Percentiles rank a stretch among this genome's conserved stretches.
These are phyloP conservation scores for Temnothorax unifasciatus DNA, from an alignment of 2,888 invertebrate genomes.

Conservation along the genomic window DNA sequence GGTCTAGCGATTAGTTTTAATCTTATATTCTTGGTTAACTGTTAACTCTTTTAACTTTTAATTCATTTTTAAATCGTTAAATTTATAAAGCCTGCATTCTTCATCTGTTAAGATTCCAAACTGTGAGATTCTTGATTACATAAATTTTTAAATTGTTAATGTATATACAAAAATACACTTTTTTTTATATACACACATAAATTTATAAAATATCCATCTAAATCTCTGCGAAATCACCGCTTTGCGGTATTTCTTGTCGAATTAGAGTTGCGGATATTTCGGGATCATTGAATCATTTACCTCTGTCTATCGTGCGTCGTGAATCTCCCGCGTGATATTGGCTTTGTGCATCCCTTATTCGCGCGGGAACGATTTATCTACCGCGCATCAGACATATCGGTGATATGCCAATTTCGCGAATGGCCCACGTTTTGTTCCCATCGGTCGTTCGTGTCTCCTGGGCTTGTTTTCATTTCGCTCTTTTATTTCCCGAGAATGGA, in stretches of 20 bases:
- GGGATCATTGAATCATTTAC: slow-evolving; percentile 46
- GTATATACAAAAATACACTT: background rate
- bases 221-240: background rate
- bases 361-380: slow-evolving; percentile 69
- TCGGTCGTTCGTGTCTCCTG: slow-evolving; percentile 44
- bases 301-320: slow-evolving; percentile 43
- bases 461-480: slow-evolving; percentile 16
- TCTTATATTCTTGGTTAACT: too few species aligned
- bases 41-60: background rate
- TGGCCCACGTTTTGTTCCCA: slow-evolving; percentile 53
- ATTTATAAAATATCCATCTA: background rate
- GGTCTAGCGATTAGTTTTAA: too few species aligned
- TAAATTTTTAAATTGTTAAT: background rate
- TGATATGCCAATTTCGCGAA: slow-evolving; percentile 67
- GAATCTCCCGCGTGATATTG: slow-evolving; percentile 81
- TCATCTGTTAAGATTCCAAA: background rate
- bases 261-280: slow-evolving; percentile 56
- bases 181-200: background rate
- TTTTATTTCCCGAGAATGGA: slow-evolving; percentile 24
- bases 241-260: background rate
- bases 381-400: slow-evolving; percentile 60
- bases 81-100: background rate
- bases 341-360: slow-evolving; percentile 69
- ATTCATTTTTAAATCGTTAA: background rate
- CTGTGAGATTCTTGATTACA: background rate